These are phyloP conservation scores for Furcifer pardalis DNA, from an alignment of 2,797 vertebrate species.

Conservation along the genomic window DNA sequence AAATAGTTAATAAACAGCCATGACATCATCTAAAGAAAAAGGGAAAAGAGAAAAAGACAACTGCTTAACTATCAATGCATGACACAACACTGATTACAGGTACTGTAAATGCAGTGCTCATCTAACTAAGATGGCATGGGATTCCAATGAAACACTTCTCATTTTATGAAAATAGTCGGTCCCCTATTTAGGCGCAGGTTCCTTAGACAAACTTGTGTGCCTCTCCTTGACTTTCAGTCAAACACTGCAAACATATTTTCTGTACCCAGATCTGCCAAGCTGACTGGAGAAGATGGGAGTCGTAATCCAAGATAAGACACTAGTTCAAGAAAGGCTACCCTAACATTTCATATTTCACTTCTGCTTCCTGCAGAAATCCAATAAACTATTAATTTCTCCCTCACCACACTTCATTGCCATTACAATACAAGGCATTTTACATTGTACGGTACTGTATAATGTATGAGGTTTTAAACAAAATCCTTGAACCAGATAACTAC, in stretches of 20 bases:
- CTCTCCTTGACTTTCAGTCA: not conserved
- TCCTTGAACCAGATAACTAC: slow-evolving; percentile 2
- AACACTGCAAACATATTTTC: not conserved
- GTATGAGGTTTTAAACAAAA: not conserved
- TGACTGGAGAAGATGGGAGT: not conserved
- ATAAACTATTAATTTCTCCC: not conserved
- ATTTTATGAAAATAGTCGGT: not conserved
- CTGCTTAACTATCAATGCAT: not conserved
- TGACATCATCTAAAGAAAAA: not conserved
- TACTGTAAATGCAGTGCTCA: not conserved
- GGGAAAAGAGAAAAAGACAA: not conserved
- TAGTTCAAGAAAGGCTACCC: not conserved
- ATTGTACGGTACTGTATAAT: slow-evolving; percentile 4
- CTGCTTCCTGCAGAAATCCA: not conserved
- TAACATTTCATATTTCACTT: not conserved
- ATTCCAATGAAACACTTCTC: not conserved
- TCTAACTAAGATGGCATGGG: not conserved
- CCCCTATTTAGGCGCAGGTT: not conserved
- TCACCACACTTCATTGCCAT: not conserved
- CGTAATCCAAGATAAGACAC: too few relatives aligned
- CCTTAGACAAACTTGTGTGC: not conserved
- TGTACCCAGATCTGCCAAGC: not conserved
- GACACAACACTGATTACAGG: not conserved
- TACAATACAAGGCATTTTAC: not conserved
- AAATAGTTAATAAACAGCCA: not conserved